phyloP scores from a whole-genome alignment of 2,797 vertebrate species.

The Cyprinodon diabolis region DNA sequence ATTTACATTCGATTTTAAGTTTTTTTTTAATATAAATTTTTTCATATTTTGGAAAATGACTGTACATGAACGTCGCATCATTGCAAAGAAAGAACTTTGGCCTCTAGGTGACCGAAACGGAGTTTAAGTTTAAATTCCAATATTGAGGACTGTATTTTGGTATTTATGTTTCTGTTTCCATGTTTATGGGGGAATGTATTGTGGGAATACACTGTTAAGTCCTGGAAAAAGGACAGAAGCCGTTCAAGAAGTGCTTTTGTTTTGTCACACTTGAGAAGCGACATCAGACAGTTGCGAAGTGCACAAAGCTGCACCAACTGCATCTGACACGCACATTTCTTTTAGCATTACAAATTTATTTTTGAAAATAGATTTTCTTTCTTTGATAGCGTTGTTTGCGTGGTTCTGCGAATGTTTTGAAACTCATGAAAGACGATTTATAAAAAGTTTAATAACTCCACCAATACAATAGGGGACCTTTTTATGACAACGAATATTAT shows the following conservation, averaged over 20 bases:
- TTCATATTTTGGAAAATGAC: too few relatives aligned
- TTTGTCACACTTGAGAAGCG: conserved; percentile 53
- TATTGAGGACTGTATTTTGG: neutral
- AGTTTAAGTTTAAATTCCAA: neutral
- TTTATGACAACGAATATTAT: too few relatives aligned
- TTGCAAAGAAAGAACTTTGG: too few relatives aligned
- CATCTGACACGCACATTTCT: neutral
- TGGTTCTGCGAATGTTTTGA: neutral
- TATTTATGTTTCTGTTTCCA: conserved; percentile 17
- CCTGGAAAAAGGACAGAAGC: conserved; percentile 18
- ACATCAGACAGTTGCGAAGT: conserved; percentile 19
- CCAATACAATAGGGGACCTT: neutral
- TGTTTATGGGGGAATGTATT: conserved; percentile 48
- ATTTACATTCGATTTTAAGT: neutral
- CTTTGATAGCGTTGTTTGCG: neutral
- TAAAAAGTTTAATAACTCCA: neutral
- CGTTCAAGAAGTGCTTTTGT: conserved; percentile 47
- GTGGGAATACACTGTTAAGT: conserved; percentile 12
- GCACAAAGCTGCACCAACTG: conserved; percentile 1
- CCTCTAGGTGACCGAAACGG: neutral
- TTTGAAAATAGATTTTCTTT: neutral
- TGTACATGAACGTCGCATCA: too few relatives aligned
- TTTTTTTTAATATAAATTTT: neutral
- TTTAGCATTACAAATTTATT: neutral
- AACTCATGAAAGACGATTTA: neutral